Base-by-base conservation (phyloP, 2,797 vertebrate species). In the Brotula barbata region DNA sequence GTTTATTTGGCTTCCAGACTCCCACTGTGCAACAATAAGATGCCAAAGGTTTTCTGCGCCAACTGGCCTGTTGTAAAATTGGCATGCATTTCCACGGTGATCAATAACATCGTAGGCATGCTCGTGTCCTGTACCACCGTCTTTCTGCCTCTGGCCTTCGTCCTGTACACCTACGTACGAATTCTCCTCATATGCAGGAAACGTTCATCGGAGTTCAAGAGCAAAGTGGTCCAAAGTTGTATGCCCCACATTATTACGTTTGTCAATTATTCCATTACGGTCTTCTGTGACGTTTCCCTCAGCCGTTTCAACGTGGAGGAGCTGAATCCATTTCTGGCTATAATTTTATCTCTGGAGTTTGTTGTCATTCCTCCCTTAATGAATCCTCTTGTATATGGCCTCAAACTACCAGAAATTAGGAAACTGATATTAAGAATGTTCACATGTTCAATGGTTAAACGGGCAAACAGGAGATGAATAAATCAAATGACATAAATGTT, bases 371-470 rank as follows among this genome's bases (percentile, higher is more conserved):
- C 85, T 7, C 84, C 84, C 1, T 67, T 89, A 19, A 6, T 88
- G 28, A 87, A 88, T 61, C 84, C 86, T 45, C 64, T 89, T 12
- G 66, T 88, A 5, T 89, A 88, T 43, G 88, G 82, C 11, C 59
- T 87, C 1, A 86, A 85, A 36, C 68, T 90, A 47, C 73, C 87
- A 40, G 73, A 89, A 42, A 85, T 89, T 25, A 75, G 75, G 51
- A 84, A 56, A 59, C 50, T 21, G 25, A 67, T 84, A 0, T 34
- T 66, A 0, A 76, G 11, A 36, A 57, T 59, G 56, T 58, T 84
- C 2, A n/a, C 1, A 3, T 59, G 45, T 19, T 59, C 39, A 14
- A 56, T n/a, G n/a, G n/a, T n/a, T n/a, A n/a, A n/a, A n/a, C n/a
- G n/a, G n/a, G n/a, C n/a, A n/a, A n/a, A n/a, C n/a, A n/a, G n/a